These are phyloP conservation scores for Margarornis squamiger DNA, from an alignment of 2,797 vertebrate genomes.

Conservation along the genomic window DNA sequence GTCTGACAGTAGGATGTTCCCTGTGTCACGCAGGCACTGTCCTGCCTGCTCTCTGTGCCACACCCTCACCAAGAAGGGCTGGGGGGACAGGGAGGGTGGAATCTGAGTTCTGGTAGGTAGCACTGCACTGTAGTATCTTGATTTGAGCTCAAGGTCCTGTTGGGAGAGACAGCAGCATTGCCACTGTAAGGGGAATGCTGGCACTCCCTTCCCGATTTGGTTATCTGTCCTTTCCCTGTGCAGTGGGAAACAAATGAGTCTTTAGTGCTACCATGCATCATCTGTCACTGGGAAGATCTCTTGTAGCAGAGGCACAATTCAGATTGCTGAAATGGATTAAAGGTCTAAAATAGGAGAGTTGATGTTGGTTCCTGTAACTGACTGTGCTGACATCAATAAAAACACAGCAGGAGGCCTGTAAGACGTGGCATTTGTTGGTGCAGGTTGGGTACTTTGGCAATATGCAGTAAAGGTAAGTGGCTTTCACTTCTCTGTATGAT, in stretches of 20 bases:
- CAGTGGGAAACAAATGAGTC: background rate
- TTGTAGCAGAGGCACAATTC: background rate
- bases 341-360: background rate
- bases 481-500: background rate
- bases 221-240: background rate
- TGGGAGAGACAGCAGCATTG: background rate
- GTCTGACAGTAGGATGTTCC: background rate
- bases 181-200: accelerated
- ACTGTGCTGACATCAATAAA: background rate
- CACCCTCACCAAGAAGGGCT: background rate
- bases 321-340: background rate
- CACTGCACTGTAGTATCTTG: accelerated
- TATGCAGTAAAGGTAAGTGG: background rate
- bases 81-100: background rate
- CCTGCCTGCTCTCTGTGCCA: background rate
- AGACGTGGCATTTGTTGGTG: background rate
- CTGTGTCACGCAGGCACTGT: background rate
- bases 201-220: background rate
- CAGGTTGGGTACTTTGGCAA: background rate
- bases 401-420: background rate
- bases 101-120: background rate
- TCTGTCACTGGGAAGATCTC: background rate
- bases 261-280: background rate
- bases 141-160: background rate
- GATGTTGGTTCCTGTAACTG: background rate